Evolutionary conservation across 2,113 vertebrate genomes (phyloP), one percentile per base, ranked within the genome.

Genomic region (Notiomystis cincta): DNA sequence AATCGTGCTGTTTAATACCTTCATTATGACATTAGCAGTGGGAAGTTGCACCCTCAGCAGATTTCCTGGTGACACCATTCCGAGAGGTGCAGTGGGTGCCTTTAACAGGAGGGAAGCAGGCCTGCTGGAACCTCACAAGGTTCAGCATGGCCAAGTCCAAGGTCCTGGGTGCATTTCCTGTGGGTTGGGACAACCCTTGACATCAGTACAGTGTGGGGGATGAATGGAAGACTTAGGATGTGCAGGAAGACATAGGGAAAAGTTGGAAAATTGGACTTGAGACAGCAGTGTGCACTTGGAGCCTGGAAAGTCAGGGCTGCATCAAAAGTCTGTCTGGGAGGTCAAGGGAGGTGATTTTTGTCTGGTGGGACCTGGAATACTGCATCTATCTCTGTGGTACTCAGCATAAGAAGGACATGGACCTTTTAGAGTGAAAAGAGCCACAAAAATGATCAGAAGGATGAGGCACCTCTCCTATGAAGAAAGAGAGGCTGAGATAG

Each of bases 191-290:
- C 22, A 53, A 0, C 57, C 22, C 15, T 22, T 13, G 23, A 28
- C 3, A 25, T 19, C 30, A 37, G 3, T 76, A 13, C 28, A 37
- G 16, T 0, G 0, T 2, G 2, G 7, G 15, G 8, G 5, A 19
- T 82, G 23, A 60, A 35, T 47, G n/a, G n/a, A 58, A 28, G 28
- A 40, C 13, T 30, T 58, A 27, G 2, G 9, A n/a, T n/a, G 13
- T 45, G 30, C 24, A 61, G n/a, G n/a, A 58, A 28, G 28, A 40
- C 13, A 25, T 58, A 27, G 2, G 9, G 38, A 38, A 40, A n/a
- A n/a, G n/a, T n/a, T 67, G n/a, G 66, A 73, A 31, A n/a, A 33
- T 15, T 38, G 4, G 7, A 7, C 13, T 11, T 79, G n/a, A 47
- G 48, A 28, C 11, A 38, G 23, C n/a, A 47, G 24, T n/a, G n/a